A percentile compares a stretch with the other conserved stretches of the same genome.
Evolutionary conservation across 2,888 invertebrate species (phyloP).

Genomic region (Plebejus melissa): DNA sequence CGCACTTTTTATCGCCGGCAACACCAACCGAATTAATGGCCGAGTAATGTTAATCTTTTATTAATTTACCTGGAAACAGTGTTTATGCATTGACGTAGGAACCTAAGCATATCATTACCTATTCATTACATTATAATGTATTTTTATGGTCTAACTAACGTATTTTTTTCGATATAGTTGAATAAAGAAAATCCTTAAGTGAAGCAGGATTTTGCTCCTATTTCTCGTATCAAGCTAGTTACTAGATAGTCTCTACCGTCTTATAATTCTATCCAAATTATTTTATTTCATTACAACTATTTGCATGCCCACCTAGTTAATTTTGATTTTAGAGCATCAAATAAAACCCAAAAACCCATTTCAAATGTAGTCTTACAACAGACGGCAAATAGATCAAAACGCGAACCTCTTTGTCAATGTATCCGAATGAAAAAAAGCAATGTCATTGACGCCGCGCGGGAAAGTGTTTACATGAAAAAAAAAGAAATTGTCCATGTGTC

Average conservation of each 20-base stretch:
- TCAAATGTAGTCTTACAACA: not conserved
- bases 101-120: not conserved
- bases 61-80: slow-evolving; percentile 16
- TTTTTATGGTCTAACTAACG: too few species aligned
- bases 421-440: slow-evolving; percentile 7
- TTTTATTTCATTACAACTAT: too few species aligned
- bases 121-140: not conserved
- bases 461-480: slow-evolving; percentile 30
- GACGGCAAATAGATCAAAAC: not conserved
- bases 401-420: slow-evolving; percentile 11
- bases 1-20: slow-evolving; percentile 26
- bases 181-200: too few species aligned
- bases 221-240: too few species aligned
- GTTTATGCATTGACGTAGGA: not conserved
- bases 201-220: too few species aligned
- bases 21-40: slow-evolving; percentile 21
- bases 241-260: too few species aligned
- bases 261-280: too few species aligned
- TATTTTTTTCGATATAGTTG: too few species aligned
- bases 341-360: not conserved
- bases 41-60: slow-evolving; percentile 26
- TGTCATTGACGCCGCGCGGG: slow-evolving; percentile 14
- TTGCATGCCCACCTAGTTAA: too few species aligned
- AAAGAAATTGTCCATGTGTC: slow-evolving; percentile 34
- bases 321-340: not conserved